Conservation (phyloP, 2,113 vertebrate genomes). For the Sinosuthora webbiana region DNA sequence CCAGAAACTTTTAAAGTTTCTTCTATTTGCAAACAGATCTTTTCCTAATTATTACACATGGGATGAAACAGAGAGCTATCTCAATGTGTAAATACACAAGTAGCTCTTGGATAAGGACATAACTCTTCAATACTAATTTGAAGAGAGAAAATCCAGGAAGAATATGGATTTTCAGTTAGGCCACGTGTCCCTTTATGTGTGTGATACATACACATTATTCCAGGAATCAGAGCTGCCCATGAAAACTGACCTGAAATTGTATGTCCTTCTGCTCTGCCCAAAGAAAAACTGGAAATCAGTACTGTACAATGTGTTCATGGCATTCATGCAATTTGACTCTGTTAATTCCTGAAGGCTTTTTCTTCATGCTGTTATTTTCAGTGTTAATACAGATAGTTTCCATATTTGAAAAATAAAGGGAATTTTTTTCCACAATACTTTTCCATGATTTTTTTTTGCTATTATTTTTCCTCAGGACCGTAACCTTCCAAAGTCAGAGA, state of each 20-base stretch:
- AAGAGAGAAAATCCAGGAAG: not conserved
- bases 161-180: not conserved
- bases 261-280: not conserved
- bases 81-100: not conserved
- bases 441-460: not conserved
- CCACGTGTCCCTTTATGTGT: not conserved
- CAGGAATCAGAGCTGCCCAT: not conserved
- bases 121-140: not conserved
- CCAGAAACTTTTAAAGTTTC: not conserved
- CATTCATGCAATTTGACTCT: not conserved
- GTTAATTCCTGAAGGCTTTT: not conserved
- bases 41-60: not conserved
- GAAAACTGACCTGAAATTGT: not conserved
- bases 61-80: not conserved
- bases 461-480: not conserved
- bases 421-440: constrained; percentile 51
- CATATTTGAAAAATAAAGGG: constrained; percentile 60
- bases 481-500: not conserved
- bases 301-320: not conserved
- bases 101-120: not conserved
- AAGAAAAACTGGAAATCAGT: not conserved
- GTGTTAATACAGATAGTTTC: constrained; percentile 14
- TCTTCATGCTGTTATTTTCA: constrained; percentile 9
- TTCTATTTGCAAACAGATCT: not conserved
- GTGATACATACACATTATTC: not conserved